Evolutionary conservation across 2,888 invertebrate genomes (phyloP).

Genomic region (Caenorhabditis panamensis): DNA sequence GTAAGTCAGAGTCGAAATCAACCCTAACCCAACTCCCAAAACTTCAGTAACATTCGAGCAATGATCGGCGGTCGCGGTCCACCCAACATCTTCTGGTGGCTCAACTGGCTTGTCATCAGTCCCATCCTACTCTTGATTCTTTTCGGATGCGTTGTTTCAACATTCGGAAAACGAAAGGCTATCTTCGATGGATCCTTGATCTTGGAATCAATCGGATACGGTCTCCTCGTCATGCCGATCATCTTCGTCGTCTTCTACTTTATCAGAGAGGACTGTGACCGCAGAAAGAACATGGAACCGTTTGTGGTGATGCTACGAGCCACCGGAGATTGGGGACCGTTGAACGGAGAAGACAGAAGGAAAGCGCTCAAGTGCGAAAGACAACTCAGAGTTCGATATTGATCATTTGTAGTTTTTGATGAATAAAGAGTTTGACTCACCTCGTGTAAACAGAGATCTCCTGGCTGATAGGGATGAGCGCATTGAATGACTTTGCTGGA

Average conservation of each 20-base stretch:
- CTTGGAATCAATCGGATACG: slow-evolving; percentile 28
- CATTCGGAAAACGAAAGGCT: slow-evolving; percentile 9
- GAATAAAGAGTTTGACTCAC: neutral
- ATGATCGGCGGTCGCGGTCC: slow-evolving; percentile 54
- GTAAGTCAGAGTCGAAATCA: slow-evolving; percentile 33
- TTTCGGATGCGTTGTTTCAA: slow-evolving; percentile 43
- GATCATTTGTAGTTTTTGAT: neutral
- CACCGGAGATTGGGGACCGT: slow-evolving; percentile 61
- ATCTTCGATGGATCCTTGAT: neutral
- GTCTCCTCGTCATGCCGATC: slow-evolving; percentile 31
- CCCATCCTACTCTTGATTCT: slow-evolving; percentile 32
- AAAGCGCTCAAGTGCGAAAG: slow-evolving; percentile 45
- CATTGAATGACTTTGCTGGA: slow-evolving; percentile 29
- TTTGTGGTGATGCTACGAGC: slow-evolving; percentile 53
- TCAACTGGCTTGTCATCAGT: slow-evolving; percentile 56
- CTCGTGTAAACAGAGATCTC: slow-evolving; percentile 18
- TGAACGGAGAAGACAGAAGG: slow-evolving; percentile 25
- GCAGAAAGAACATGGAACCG: slow-evolving; percentile 56
- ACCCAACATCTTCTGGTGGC: slow-evolving; percentile 59
- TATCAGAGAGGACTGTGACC: slow-evolving; percentile 36
- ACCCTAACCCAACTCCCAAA: no score
- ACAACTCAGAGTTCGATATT: slow-evolving; percentile 47
- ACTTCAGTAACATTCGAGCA: slow-evolving; percentile 55
- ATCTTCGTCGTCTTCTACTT: slow-evolving; percentile 51
- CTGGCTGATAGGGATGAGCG: slow-evolving; percentile 13